Evolutionary conservation across 2,113 vertebrate genomes (phyloP), one percentile per base, ranked within the genome.

Genomic region (Daubentonia madagascariensis): DNA sequence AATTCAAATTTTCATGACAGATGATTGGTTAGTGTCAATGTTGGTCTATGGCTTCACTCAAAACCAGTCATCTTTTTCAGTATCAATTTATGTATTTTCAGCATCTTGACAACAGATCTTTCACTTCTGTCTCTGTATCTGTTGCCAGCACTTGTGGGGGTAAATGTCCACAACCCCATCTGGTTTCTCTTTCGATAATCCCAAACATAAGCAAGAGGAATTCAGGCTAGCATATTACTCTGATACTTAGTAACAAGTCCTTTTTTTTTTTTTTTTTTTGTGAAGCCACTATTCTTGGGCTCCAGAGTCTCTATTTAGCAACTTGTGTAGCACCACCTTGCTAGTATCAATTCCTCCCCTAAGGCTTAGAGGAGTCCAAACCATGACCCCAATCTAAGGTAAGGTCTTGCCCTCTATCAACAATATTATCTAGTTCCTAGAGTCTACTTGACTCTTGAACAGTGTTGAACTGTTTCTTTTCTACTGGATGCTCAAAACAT

Each of bases 1-100:
- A 95, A 68, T 86, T 30, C 65, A 89, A 63, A 81, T 84, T 57
- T 70, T 93, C 48, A 57, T 87, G 30, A 96, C 4, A 96, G 52
- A 59, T 48, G 48, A 50, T 8, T 54, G 8, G 6, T 63, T 86
- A 59, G 87, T 73, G 50, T n/a, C 72, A 94, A 9, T 48, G 43
- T n/a, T 91, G 83, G 20, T 18, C 88, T 50, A 76, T 1, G 8
- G 63, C 25, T 12, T 90, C 59, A 61, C 12, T 89, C 59, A 65
- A 87, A 89, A 59, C 1, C 20, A 67, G 20, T 81, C 40, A 75
- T n/a, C 10, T 90, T 92, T 79, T 73, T 76, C 68, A 67, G 54
- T 23, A 76, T 70, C 23, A 54, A 43, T 86, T 37, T 89, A 43
- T 52, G 4, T 68, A 76, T 45, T 97, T 80, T 68, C 65, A 95